Conservation (phyloP, 2,888 invertebrate genomes). For the Emmelina monodactyla region DNA sequence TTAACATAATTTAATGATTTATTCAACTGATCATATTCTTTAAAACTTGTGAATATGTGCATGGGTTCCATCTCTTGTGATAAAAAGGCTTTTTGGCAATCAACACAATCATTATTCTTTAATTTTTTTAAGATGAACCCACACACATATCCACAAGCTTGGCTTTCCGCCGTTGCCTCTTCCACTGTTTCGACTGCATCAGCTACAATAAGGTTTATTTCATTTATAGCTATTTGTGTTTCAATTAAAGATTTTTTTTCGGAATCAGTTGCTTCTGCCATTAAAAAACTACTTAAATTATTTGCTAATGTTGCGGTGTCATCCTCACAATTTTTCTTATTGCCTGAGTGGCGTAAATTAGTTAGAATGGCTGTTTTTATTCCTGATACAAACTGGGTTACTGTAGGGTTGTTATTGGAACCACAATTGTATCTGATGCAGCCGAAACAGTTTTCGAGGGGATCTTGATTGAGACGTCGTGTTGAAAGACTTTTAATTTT, state of each 20-base stretch:
- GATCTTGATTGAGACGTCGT: conserved; percentile 13
- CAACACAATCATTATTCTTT: background rate
- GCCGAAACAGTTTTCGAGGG: conserved; percentile 14
- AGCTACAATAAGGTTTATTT: background rate
- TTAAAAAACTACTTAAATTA: conserved; percentile 9
- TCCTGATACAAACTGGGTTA: conserved; percentile 14
- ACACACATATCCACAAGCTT: conserved; percentile 15
- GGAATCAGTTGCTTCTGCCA: background rate
- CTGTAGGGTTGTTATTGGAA: conserved; percentile 14
- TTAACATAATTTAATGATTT: background rate
- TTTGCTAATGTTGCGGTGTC: conserved; percentile 7
- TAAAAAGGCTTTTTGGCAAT: conserved; percentile 2
- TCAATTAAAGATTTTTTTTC: background rate
- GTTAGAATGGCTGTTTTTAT: conserved; percentile 10
- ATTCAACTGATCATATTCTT: background rate
- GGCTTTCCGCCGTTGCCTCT: conserved; percentile 8
- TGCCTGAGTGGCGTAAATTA: conserved; percentile 4
- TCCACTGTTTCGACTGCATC: conserved; percentile 7
- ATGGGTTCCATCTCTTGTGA: background rate
- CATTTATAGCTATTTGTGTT: background rate
- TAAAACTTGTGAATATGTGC: conserved; percentile 1
- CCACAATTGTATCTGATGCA: conserved; percentile 13
- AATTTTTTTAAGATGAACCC: conserved; percentile 7
- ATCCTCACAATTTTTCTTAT: conserved; percentile 11
- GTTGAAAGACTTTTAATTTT: conserved; percentile 9